Evolutionary conservation across 2,888 invertebrate species (phyloP).

Genomic region (Sisyra nigra): DNA sequence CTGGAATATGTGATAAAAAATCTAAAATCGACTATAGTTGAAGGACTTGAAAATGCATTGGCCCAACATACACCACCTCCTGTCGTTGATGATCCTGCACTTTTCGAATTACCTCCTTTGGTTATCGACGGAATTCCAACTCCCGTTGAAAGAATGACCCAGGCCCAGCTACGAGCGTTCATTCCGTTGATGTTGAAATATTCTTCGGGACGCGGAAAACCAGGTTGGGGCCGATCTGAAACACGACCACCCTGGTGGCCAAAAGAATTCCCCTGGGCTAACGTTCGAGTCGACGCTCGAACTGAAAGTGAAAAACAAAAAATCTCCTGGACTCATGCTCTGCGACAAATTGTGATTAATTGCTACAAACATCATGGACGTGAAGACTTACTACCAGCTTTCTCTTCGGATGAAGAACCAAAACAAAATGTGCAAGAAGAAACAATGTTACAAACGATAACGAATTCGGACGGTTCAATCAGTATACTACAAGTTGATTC

Average conservation of each 20-base stretch:
- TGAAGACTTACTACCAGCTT: constrained; percentile 87
- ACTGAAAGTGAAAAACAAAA: constrained; percentile 94
- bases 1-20: constrained; percentile 90
- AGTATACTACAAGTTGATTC: constrained; percentile 93
- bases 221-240: constrained; percentile 94
- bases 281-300: constrained; percentile 92
- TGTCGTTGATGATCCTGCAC: constrained; percentile 73
- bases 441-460: constrained; percentile 86
- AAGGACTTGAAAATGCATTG: constrained; percentile 82
- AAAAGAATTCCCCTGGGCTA: constrained; percentile 94
- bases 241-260: constrained; percentile 98
- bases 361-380: constrained; percentile 96
- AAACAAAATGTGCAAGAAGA: constrained; percentile 32
- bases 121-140: constrained; percentile 97
- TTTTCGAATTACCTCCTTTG: constrained; percentile 89
- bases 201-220: constrained; percentile 91
- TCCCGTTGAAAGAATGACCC: constrained; percentile 98
- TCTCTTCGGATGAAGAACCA: constrained; percentile 82
- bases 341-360: constrained; percentile 91
- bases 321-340: constrained; percentile 96
- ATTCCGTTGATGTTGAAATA: constrained; percentile 97
- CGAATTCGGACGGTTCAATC: constrained; percentile 91
- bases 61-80: constrained; percentile 85
- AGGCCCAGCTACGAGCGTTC: constrained; percentile 90
- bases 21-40: constrained; percentile 81